Evolutionary conservation across 2,797 vertebrate genomes (phyloP).

Genomic region (Micrastur ruficollis): DNA sequence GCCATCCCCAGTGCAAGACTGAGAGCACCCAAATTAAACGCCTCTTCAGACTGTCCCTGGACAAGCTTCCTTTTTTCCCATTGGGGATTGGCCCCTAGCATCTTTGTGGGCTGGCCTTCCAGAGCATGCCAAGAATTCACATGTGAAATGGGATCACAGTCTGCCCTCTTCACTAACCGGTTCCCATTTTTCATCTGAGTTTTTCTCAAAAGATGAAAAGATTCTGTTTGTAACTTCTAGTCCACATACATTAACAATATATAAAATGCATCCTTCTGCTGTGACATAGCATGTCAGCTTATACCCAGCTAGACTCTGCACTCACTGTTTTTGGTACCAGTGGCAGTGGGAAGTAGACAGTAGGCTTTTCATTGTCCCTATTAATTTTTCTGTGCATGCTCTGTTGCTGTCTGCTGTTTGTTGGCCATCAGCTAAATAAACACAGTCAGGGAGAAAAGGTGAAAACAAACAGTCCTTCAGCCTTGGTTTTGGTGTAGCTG

Average conservation of each 20-base stretch:
- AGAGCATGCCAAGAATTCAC: background rate
- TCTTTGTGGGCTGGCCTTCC: background rate
- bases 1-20: background rate
- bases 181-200: background rate
- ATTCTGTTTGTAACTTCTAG: background rate
- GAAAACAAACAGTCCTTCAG: background rate
- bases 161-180: background rate
- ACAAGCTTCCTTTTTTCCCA: background rate
- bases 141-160: background rate
- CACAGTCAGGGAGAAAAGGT: background rate
- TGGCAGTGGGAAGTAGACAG: background rate
- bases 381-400: background rate
- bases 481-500: background rate
- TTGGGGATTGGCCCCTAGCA: background rate
- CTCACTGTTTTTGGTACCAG: background rate
- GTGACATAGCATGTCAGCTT: background rate
- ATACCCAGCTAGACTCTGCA: background rate
- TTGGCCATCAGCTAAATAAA: background rate
- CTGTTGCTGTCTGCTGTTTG: background rate
- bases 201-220: background rate
- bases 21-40: background rate
- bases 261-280: background rate
- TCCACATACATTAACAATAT: background rate
- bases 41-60: background rate
- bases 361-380: background rate